Evolutionary conservation across 2,113 vertebrate species (phyloP).

Genomic region (Sander vitreus): DNA sequence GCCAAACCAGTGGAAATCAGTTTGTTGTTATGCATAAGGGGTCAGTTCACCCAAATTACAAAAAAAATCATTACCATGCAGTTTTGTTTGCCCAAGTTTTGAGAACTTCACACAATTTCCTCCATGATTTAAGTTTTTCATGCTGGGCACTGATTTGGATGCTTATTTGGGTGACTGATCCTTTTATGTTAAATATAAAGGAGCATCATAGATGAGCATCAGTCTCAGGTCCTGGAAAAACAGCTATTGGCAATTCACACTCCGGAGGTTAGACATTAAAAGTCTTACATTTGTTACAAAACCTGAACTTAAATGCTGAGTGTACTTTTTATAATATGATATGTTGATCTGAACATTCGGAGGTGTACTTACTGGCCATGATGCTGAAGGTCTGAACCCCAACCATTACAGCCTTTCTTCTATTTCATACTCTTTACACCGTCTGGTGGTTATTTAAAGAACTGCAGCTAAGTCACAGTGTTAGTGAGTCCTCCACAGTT

Average conservation of each 20-base stretch:
- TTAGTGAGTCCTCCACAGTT: constrained; percentile 53
- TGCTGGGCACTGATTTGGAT: background rate
- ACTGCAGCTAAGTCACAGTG: constrained; percentile 40
- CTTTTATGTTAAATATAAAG: background rate
- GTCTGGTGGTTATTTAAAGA: constrained; percentile 65
- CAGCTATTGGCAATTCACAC: too few species aligned
- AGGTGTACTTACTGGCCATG: background rate
- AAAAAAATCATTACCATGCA: background rate
- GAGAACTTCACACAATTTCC: background rate
- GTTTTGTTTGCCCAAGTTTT: background rate
- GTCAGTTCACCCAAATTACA: background rate
- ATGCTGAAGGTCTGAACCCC: background rate
- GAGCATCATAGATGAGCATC: background rate
- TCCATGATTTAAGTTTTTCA: background rate
- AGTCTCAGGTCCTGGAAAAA: background rate
- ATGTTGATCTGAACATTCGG: constrained; percentile 2
- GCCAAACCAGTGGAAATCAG: constrained; percentile 2
- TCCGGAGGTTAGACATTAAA: too few species aligned
- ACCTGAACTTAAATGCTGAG: background rate
- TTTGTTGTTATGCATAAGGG: background rate
- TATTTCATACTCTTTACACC: constrained; percentile 26
- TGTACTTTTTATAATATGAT: background rate
- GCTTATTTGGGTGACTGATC: background rate
- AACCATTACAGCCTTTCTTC: constrained; percentile 9
- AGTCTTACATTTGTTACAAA: too few species aligned